A percentile compares a stretch with the other conserved stretches of the same genome.
Evolutionary conservation across 1,140 invertebrate genomes (phyloP).

Genomic region (Pristionchus pacificus): DNA sequence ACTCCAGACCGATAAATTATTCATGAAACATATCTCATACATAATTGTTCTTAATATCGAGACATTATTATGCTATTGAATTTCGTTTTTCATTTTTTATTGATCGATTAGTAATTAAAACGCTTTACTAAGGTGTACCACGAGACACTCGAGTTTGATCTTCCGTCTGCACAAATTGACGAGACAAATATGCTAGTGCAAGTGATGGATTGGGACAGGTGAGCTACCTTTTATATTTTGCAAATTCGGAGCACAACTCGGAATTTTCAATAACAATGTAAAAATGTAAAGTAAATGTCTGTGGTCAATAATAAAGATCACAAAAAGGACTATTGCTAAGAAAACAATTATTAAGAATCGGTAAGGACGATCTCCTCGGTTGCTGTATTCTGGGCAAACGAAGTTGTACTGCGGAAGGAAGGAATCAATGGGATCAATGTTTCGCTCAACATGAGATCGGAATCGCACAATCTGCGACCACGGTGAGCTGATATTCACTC

Average conservation of each 20-base stretch:
- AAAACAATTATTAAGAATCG: slow-evolving; percentile 38
- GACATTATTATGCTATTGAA: no score
- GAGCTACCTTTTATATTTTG: slow-evolving; percentile 28
- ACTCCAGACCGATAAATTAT: no score
- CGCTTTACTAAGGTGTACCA: slow-evolving; percentile 64
- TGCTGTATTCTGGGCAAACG: slow-evolving; percentile 74
- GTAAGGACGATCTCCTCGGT: slow-evolving; percentile 77
- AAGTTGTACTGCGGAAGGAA: slow-evolving; percentile 71
- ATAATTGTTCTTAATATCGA: no score
- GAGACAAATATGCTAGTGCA: slow-evolving; percentile 78
- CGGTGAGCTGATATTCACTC: slow-evolving; percentile 23
- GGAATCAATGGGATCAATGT: slow-evolving; percentile 73
- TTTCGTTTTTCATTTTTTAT: no score
- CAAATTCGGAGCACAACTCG: not conserved
- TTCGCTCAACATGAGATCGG: slow-evolving; percentile 23
- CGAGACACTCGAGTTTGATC: slow-evolving; percentile 66
- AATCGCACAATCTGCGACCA: not conserved
- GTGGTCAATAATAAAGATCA: not conserved
- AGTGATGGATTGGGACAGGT: slow-evolving; percentile 86
- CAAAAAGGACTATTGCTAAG: not conserved
- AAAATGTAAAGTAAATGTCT: no score
- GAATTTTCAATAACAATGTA: not conserved
- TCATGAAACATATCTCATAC: no score
- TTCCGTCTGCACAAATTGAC: slow-evolving; percentile 70
- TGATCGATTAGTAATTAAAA: no score